Conservation (phyloP, 2,113 vertebrate genomes). For the Pterocles burchelli region DNA sequence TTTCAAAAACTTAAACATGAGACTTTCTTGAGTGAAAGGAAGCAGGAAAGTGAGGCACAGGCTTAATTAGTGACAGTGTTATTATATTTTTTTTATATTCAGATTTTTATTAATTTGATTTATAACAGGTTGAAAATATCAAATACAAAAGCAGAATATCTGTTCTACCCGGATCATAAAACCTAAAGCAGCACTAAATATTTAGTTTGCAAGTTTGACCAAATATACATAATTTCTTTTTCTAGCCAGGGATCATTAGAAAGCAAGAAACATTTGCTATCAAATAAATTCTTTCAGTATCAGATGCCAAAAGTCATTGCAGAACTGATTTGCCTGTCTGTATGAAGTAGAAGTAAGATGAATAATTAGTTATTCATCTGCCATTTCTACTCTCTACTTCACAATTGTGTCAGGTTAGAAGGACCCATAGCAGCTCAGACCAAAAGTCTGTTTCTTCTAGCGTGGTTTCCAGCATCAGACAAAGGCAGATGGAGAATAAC, state of each 20-base stretch:
- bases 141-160: background rate
- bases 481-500: background rate
- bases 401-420: background rate
- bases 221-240: background rate
- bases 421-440: background rate
- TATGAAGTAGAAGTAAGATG: background rate
- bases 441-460: background rate
- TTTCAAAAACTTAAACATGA: background rate
- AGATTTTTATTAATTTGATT: background rate
- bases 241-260: background rate
- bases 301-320: background rate
- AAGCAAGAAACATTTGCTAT: background rate
- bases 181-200: background rate
- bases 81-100: background rate
- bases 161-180: background rate
- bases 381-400: background rate
- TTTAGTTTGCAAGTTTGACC: background rate
- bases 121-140: background rate
- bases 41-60: background rate
- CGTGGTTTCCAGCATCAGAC: background rate
- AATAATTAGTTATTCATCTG: background rate
- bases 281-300: background rate
- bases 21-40: background rate
- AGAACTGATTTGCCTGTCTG: background rate
- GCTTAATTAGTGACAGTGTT: background rate